Percentiles rank a stretch among this genome's conserved stretches.
phyloP scores from a whole-genome alignment of 2,113 vertebrate species.

The Gracilinanus agilis region DNA sequence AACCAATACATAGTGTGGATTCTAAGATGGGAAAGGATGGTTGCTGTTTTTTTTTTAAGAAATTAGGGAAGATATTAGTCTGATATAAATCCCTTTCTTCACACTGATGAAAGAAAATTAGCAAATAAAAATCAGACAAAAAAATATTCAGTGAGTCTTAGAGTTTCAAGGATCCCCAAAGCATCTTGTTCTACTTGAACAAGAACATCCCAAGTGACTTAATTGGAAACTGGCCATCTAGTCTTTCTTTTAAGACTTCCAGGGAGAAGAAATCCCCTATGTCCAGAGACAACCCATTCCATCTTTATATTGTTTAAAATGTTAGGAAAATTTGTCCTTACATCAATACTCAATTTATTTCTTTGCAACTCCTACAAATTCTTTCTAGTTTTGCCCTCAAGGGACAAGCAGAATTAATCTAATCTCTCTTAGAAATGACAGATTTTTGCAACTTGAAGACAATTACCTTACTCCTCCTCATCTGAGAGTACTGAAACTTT shows the following conservation, averaged over 20 bases:
- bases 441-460: not conserved
- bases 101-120: not conserved
- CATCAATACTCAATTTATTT: not conserved
- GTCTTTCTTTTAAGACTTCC: not conserved
- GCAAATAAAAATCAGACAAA: slow-evolving; percentile 18
- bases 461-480: not conserved
- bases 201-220: not conserved
- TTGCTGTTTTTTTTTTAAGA: too few species aligned
- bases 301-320: not conserved
- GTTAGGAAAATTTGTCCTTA: not conserved
- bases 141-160: not conserved
- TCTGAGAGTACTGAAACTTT: not conserved
- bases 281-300: not conserved
- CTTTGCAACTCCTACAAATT: not conserved
- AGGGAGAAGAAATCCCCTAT: not conserved
- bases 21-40: too few species aligned
- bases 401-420: not conserved
- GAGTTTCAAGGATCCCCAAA: not conserved
- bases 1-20: too few species aligned
- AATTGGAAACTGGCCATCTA: not conserved
- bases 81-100: not conserved
- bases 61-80: not conserved
- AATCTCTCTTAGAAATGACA: not conserved
- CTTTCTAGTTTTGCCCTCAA: not conserved
- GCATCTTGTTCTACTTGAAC: not conserved